Evolutionary conservation across 1,140 invertebrate species (phyloP).

Genomic region (Drosophila virilis): DNA sequence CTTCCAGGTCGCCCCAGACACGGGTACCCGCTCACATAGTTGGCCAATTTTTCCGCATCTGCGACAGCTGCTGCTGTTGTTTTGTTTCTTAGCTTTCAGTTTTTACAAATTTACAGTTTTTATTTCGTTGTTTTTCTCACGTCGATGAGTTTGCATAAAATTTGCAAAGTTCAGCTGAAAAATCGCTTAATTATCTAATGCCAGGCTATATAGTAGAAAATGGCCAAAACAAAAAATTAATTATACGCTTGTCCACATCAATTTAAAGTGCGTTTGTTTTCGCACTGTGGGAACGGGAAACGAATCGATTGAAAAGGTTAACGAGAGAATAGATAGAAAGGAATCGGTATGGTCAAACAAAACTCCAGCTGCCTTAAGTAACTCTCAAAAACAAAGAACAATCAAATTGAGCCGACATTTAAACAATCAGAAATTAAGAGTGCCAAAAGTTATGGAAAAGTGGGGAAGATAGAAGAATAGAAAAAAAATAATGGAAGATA

Average conservation of each 20-base stretch:
- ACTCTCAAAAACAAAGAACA: conserved; percentile 22
- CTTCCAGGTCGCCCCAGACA: conserved; percentile 58
- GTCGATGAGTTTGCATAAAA: conserved; percentile 62
- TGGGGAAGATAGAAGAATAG: not conserved
- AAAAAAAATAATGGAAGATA: conserved; percentile 11
- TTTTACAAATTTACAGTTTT: conserved; percentile 35
- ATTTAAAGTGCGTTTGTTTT: conserved; percentile 39
- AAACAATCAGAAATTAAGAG: conserved; percentile 14
- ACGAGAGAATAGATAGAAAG: conserved; percentile 1
- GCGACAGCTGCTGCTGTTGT: not conserved
- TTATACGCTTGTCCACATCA: conserved; percentile 32
- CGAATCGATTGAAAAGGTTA: conserved; percentile 16
- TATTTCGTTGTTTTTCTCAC: conserved; percentile 49
- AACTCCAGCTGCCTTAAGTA: conserved; percentile 9
- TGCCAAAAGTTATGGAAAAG: conserved; percentile 15
- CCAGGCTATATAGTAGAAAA: conserved; percentile 45
- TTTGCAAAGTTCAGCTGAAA: conserved; percentile 54
- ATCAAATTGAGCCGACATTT: conserved; percentile 15
- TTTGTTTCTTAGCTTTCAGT: conserved; percentile 21
- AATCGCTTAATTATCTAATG: conserved; percentile 54
- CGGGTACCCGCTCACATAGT: conserved; percentile 25
- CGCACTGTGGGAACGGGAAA: conserved; percentile 25
- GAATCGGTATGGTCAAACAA: not conserved
- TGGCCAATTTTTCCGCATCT: conserved; percentile 79
- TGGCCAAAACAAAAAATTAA: conserved; percentile 39